These are phyloP conservation scores for Harpalus rubripes DNA, from an alignment of 2,888 invertebrate genomes.

Conservation along the genomic window DNA sequence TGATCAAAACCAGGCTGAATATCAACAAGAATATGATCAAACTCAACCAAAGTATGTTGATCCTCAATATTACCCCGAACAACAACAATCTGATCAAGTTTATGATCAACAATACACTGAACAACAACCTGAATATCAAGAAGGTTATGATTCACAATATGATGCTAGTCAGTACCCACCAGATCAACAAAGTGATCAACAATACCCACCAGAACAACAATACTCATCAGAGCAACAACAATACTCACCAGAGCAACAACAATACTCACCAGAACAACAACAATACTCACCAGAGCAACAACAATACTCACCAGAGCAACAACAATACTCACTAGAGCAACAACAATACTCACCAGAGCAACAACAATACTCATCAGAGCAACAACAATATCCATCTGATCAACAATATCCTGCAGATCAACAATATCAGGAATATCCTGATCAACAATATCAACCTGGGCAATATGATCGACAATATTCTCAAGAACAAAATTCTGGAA, in stretches of 20 bases:
- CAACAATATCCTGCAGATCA: conserved; percentile 41
- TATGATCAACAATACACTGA: conserved; percentile 63
- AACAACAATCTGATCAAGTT: conserved; percentile 67
- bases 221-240: neutral
- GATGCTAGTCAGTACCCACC: conserved; percentile 48
- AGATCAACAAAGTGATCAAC: conserved; percentile 22
- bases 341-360: neutral
- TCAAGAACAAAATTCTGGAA: conserved; percentile 15
- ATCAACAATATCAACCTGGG: conserved; percentile 16
- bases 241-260: conserved; percentile 31
- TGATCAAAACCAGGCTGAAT: conserved; percentile 17
- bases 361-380: neutral
- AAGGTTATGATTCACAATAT: conserved; percentile 65
- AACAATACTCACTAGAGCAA: conserved; percentile 36
- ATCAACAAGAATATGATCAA: conserved; percentile 50
- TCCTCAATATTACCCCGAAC: conserved; percentile 57
- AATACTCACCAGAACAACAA: neutral
- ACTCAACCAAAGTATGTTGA: conserved; percentile 67
- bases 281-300: neutral
- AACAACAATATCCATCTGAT: conserved; percentile 54
- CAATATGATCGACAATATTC: conserved; percentile 38
- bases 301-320: conserved; percentile 54
- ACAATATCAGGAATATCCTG: conserved; percentile 69
- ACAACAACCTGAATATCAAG: conserved; percentile 45
- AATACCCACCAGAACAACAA: conserved; percentile 26